Evolutionary conservation across 2,888 invertebrate species (phyloP).

Genomic region (Dynastes hyllus): DNA sequence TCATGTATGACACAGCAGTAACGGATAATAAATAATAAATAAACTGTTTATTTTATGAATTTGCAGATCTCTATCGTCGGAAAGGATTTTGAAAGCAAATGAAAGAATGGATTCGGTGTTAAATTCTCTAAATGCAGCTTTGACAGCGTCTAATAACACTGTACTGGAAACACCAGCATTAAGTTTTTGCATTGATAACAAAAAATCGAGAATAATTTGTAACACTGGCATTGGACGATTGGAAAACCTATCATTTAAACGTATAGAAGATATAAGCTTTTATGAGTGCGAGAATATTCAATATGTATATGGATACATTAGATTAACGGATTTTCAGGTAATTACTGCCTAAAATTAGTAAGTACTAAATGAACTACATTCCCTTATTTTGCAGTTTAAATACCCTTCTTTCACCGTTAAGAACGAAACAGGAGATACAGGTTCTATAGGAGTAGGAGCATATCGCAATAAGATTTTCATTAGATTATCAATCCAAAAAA

Average conservation of each 20-base stretch:
- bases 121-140: background rate
- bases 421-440: background rate
- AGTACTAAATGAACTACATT: background rate
- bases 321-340: background rate
- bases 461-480: conserved; percentile 20
- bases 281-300: conserved; percentile 9
- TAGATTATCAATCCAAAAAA: conserved; percentile 8
- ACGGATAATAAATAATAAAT: background rate
- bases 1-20: conserved; percentile 23
- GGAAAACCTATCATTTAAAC: background rate
- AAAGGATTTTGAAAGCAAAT: conserved; percentile 18
- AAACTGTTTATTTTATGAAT: background rate
- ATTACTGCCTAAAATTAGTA: background rate
- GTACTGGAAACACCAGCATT: conserved; percentile 8
- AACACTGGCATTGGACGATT: conserved; percentile 11
- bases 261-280: conserved; percentile 17
- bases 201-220: background rate
- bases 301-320: conserved; percentile 29
- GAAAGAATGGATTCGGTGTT: conserved; percentile 22
- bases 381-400: conserved; percentile 24
- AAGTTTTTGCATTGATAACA: background rate
- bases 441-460: conserved; percentile 5
- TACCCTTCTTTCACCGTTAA: background rate
- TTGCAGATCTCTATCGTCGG: conserved; percentile 23
- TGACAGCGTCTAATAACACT: background rate